Evolutionary conservation across 2,113 vertebrate genomes (phyloP).

Genomic region (Gadus chalcogrammus): DNA sequence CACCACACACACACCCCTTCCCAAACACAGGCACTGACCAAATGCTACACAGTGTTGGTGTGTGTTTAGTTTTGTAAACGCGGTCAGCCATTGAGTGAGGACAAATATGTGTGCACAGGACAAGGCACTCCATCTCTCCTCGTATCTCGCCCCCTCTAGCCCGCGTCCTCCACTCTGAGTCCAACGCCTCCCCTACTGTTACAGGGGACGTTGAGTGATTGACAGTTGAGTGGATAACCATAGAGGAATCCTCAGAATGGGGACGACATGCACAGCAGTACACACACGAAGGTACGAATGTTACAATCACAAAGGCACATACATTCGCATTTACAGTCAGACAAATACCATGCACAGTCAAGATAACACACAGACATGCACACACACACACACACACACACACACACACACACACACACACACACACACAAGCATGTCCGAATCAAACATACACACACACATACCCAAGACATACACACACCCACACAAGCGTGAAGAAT

Average conservation of each 20-base stretch:
- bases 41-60: too few relatives aligned
- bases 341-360: too few relatives aligned
- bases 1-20: too few relatives aligned
- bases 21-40: too few relatives aligned
- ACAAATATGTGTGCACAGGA: too few relatives aligned
- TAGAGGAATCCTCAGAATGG: not conserved
- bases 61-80: too few relatives aligned
- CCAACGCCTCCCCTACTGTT: not conserved
- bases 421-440: too few relatives aligned
- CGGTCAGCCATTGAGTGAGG: too few relatives aligned
- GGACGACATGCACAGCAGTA: not conserved
- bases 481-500: conserved; percentile 6
- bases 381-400: not conserved
- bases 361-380: too few relatives aligned
- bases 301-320: too few relatives aligned
- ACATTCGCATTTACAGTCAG: not conserved
- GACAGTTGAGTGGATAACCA: not conserved
- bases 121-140: too few relatives aligned
- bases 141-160: not conserved
- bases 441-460: not conserved
- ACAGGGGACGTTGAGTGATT: not conserved
- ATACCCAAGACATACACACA: conserved; percentile 4
- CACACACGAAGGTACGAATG: too few relatives aligned
- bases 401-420: conserved; percentile 6
- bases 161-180: not conserved